These are phyloP conservation scores for Ceratoteleas bidentatus DNA, from an alignment of 1,140 invertebrate genomes.

Conservation along the genomic window DNA sequence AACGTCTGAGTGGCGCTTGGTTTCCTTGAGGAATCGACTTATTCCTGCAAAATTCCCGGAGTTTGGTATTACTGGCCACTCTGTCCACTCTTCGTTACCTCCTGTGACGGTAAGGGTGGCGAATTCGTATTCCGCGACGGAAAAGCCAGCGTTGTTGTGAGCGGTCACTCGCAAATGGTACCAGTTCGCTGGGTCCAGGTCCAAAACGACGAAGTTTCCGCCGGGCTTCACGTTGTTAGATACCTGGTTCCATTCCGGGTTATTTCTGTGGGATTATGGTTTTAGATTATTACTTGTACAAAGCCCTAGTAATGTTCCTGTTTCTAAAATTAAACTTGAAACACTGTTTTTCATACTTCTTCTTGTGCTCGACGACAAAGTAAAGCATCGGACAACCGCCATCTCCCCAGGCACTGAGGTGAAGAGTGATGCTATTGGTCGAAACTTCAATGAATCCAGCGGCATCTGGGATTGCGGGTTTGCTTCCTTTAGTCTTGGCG, in stretches of 20 bases:
- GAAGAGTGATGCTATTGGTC: conserved; percentile 94
- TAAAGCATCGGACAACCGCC: conserved; percentile 97
- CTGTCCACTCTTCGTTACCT: conserved; percentile 83
- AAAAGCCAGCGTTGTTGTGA: conserved; percentile 97
- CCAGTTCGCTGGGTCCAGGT: conserved; percentile 95
- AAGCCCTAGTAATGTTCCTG: no score
- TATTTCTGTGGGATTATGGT: conserved; percentile 81
- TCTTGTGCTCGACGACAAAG: conserved; percentile 97
- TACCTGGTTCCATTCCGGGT: conserved; percentile 95
- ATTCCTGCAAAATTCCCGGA: not conserved
- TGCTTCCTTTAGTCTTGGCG: conserved; percentile 92
- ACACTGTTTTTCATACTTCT: conserved; percentile 83
- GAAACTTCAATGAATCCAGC: conserved; percentile 95
- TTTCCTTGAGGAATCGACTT: not conserved
- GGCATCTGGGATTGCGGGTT: conserved; percentile 94
- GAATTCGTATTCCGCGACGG: conserved; percentile 96
- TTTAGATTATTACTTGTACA: not conserved
- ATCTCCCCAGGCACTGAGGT: conserved; percentile 95
- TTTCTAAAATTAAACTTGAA: not conserved
- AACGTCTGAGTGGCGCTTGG: no score
- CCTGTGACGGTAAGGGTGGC: conserved; percentile 96
- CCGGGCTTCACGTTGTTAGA: conserved; percentile 95
- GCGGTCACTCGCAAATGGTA: conserved; percentile 95
- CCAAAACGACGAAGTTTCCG: conserved; percentile 94
- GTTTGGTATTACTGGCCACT: not conserved